Conservation (phyloP, 2,888 invertebrate genomes). For the Emmelina monodactyla region DNA sequence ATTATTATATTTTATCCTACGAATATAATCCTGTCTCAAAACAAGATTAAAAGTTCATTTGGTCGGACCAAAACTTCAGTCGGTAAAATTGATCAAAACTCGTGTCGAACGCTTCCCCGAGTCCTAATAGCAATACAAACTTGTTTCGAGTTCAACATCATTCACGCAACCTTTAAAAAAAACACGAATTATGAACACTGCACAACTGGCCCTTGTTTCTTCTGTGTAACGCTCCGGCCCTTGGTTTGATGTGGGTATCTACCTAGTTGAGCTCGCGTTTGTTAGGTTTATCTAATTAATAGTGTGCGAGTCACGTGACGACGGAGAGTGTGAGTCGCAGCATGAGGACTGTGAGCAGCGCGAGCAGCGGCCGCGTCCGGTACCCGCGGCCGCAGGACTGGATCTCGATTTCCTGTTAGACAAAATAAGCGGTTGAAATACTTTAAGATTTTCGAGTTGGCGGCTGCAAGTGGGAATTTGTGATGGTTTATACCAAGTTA, state of each 20-base stretch:
- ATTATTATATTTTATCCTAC: constrained; percentile 36
- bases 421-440: constrained; percentile 15
- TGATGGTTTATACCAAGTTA: too few species aligned
- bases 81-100: constrained; percentile 59
- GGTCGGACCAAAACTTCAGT: constrained; percentile 67
- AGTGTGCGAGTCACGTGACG: constrained; percentile 41
- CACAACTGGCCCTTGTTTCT: too few species aligned
- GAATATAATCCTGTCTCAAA: constrained; percentile 46
- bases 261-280: background rate
- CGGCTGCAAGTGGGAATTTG: too few species aligned
- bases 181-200: constrained; percentile 30
- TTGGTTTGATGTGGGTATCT: background rate
- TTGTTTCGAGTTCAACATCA: constrained; percentile 21
- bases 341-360: constrained; percentile 25
- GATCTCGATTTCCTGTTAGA: constrained; percentile 70
- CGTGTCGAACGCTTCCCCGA: constrained; percentile 19
- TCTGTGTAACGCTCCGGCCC: too few species aligned
- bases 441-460: background rate
- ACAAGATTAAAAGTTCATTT: constrained; percentile 63
- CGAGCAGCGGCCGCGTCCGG: constrained; percentile 26
- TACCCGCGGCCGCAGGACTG: constrained; percentile 67
- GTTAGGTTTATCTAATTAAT: background rate
- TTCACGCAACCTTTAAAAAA: constrained; percentile 26
- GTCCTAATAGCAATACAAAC: constrained; percentile 11
- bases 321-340: constrained; percentile 24